A percentile compares a stretch with the other conserved stretches of the same genome.
These are phyloP conservation scores for Leptinotarsa undecemlineata DNA, from an alignment of 1,140 invertebrate genomes.

Conservation along the genomic window DNA sequence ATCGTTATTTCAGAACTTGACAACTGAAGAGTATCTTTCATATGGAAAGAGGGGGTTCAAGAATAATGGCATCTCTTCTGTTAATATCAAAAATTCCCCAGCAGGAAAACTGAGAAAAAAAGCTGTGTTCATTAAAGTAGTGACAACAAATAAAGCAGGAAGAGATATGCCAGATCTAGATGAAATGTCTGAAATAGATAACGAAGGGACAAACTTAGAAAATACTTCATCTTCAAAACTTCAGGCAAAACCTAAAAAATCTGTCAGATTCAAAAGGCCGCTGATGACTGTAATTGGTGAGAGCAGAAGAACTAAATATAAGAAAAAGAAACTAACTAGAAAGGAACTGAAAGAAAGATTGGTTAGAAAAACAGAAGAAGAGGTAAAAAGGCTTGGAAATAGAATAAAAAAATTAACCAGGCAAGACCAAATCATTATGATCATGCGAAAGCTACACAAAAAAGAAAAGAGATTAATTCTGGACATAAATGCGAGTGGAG, in stretches of 20 bases:
- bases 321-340: constrained; percentile 18
- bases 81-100: not conserved
- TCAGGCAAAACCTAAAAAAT: constrained; percentile 7
- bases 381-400: constrained; percentile 13
- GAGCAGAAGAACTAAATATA: constrained; percentile 2
- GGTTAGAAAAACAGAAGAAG: not conserved
- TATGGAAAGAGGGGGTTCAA: not conserved
- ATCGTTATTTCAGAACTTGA: not conserved
- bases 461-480: constrained; percentile 12
- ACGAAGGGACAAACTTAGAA: not conserved
- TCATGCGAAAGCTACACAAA: constrained; percentile 16
- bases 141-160: constrained; percentile 11
- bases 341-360: constrained; percentile 4
- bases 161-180: constrained; percentile 17
- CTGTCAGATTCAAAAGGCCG: not conserved
- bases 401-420: constrained; percentile 25
- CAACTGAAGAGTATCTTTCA: not conserved
- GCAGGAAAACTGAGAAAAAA: constrained; percentile 5
- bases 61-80: not conserved
- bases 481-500: not conserved
- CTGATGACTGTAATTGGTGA: not conserved
- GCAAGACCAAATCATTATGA: constrained; percentile 34
- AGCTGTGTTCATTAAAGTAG: constrained; percentile 36
- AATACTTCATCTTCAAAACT: not conserved
- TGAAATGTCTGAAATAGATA: not conserved